These are phyloP conservation scores for Tetramorium simillimum DNA, from an alignment of 1,140 invertebrate species.

Conservation along the genomic window DNA sequence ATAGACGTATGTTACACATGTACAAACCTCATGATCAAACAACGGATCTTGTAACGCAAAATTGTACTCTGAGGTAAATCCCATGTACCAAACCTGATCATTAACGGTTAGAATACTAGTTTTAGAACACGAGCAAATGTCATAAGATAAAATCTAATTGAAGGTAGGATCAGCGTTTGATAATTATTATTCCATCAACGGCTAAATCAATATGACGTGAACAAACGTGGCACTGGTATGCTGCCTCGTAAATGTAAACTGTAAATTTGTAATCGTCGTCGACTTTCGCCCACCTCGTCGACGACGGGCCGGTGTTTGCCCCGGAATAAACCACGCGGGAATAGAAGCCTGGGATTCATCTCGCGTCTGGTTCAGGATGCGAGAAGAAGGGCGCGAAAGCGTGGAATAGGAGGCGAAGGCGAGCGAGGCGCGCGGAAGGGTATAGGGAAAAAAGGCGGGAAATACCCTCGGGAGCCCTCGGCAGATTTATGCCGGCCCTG, in stretches of 20 bases:
- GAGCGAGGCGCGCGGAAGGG: constrained; percentile 48
- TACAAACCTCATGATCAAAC: neutral
- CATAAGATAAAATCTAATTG: constrained; percentile 23
- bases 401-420: constrained; percentile 47
- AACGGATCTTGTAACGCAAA: neutral
- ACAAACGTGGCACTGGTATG: neutral
- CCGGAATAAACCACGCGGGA: constrained; percentile 80
- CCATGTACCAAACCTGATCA: neutral
- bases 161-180: neutral
- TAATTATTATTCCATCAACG: neutral
- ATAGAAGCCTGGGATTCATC: constrained; percentile 83
- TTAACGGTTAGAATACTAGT: neutral
- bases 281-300: constrained; percentile 54
- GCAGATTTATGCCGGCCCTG: constrained; percentile 83
- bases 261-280: constrained; percentile 57
- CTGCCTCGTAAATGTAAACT: constrained; percentile 20
- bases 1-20: neutral
- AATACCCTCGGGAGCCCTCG: constrained; percentile 83
- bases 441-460: constrained; percentile 78
- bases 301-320: constrained; percentile 65
- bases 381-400: constrained; percentile 64
- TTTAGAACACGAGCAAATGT: neutral
- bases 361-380: constrained; percentile 71
- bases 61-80: neutral
- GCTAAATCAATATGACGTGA: constrained; percentile 1